phyloP scores from a whole-genome alignment of 2,797 vertebrate genomes.

The Neopelma chrysocephalum region DNA sequence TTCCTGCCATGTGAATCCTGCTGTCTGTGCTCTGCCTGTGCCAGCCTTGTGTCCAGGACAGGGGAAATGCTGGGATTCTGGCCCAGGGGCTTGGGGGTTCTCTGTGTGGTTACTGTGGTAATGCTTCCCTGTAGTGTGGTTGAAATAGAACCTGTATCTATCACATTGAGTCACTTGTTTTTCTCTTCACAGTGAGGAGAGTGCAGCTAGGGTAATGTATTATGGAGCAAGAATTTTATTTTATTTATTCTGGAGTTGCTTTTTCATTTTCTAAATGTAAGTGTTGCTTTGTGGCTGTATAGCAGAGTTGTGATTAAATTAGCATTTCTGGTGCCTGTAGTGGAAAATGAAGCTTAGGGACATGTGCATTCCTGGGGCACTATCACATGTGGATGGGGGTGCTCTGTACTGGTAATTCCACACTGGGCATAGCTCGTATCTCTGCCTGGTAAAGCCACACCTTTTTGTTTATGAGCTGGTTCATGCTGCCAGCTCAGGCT shows the following conservation, averaged over 20 bases:
- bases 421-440: accelerated
- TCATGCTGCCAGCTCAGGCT: not conserved
- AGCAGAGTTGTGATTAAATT: not conserved
- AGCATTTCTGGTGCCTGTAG: not conserved
- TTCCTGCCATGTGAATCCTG: not conserved
- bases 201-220: not conserved
- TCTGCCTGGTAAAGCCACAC: not conserved
- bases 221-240: not conserved
- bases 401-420: not conserved
- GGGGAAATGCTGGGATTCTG: not conserved
- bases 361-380: not conserved
- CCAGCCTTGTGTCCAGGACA: not conserved
- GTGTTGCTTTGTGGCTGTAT: not conserved
- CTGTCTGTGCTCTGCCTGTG: not conserved
- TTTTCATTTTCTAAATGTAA: not conserved
- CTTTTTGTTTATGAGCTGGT: not conserved
- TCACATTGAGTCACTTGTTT: not conserved
- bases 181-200: not conserved
- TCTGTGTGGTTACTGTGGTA: not conserved
- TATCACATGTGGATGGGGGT: accelerated
- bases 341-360: not conserved
- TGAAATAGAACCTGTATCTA: not conserved
- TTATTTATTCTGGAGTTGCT: not conserved
- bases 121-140: not conserved
- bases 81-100: not conserved